Conservation (phyloP, 1,140 invertebrate genomes). For the Brachystomella parvula region DNA sequence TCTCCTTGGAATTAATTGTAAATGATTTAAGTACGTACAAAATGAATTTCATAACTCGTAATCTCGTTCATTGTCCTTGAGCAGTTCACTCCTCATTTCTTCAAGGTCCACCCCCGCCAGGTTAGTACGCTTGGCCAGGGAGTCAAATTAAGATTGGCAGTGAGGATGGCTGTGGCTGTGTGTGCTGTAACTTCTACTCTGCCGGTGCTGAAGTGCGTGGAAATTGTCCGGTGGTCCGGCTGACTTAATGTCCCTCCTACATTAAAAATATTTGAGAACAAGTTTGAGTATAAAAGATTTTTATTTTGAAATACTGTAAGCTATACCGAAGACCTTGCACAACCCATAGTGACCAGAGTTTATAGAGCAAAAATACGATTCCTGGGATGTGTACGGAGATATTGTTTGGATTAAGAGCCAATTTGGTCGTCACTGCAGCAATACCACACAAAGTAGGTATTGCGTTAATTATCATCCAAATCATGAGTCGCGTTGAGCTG, state of each 20-base stretch:
- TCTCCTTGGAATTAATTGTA: too few relatives aligned
- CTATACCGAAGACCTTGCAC: not conserved
- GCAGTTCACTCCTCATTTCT: too few relatives aligned
- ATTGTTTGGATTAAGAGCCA: not conserved
- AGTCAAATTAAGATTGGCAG: not conserved
- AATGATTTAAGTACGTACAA: too few relatives aligned
- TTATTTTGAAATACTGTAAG: too few relatives aligned
- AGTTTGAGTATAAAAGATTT: too few relatives aligned
- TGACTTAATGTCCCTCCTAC: not conserved
- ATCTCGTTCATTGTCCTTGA: too few relatives aligned
- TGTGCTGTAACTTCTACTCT: not conserved
- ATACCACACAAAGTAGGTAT: not conserved
- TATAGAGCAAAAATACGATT: not conserved
- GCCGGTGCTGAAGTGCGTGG: constrained; percentile 4
- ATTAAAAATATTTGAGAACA: too few relatives aligned
- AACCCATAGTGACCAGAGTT: constrained; percentile 5
- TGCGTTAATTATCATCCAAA: not conserved
- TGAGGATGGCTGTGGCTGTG: not conserved
- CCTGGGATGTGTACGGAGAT: not conserved
- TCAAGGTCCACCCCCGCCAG: too few relatives aligned
- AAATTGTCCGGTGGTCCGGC: constrained; percentile 2
- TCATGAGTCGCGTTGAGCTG: not conserved
- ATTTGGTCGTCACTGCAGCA: not conserved
- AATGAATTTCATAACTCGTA: too few relatives aligned
- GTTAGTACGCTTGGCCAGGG: too few relatives aligned